Percentiles rank a stretch among this genome's conserved stretches.
Evolutionary conservation across 92 coral and sea anemone genomes (phyloP).

Genomic region (Scolanthus callimorphus): DNA sequence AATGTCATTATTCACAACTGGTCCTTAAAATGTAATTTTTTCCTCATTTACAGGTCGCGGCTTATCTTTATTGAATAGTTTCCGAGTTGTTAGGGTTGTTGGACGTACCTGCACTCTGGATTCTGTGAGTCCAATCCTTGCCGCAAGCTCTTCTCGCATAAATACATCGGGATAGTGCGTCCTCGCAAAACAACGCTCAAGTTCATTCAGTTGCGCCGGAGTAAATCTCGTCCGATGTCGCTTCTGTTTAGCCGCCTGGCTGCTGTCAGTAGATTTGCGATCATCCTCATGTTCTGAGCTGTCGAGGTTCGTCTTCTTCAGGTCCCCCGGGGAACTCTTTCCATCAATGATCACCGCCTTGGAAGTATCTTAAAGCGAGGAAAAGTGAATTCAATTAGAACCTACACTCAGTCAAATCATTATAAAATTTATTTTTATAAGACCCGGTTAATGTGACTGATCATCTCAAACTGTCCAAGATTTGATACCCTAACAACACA

Average conservation of each 20-base stretch:
- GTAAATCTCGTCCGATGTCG: slow-evolving; percentile 98
- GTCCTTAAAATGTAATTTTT: slow-evolving; percentile 72
- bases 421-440: slow-evolving; percentile 92
- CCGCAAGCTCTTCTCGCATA: slow-evolving; percentile 98
- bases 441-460: slow-evolving; percentile 95
- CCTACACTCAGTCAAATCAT: slow-evolving; percentile 86
- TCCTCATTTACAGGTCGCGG: slow-evolving; percentile 52
- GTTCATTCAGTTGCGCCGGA: slow-evolving; percentile 97
- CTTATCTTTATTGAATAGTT: slow-evolving; percentile 26
- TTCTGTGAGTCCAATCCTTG: slow-evolving; percentile 94
- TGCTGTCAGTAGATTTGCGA: slow-evolving; percentile 72
- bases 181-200: slow-evolving; percentile 95
- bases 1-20: slow-evolving; percentile 80
- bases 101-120: slow-evolving; percentile 99
- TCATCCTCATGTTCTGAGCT: slow-evolving; percentile 84
- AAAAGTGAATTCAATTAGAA: slow-evolving; percentile 91
- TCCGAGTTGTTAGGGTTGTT: slow-evolving; percentile 1
- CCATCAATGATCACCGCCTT: slow-evolving; percentile 81
- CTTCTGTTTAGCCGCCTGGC: slow-evolving; percentile 94
- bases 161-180: slow-evolving; percentile 98
- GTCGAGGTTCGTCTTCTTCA: slow-evolving; percentile 75
- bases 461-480: slow-evolving; percentile 87
- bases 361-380: slow-evolving; percentile 74
- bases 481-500: slow-evolving; percentile 92
- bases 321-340: slow-evolving; percentile 85